These are phyloP conservation scores for Premnoplex brunnescens DNA, from an alignment of 2,797 vertebrate genomes.

Conservation along the genomic window DNA sequence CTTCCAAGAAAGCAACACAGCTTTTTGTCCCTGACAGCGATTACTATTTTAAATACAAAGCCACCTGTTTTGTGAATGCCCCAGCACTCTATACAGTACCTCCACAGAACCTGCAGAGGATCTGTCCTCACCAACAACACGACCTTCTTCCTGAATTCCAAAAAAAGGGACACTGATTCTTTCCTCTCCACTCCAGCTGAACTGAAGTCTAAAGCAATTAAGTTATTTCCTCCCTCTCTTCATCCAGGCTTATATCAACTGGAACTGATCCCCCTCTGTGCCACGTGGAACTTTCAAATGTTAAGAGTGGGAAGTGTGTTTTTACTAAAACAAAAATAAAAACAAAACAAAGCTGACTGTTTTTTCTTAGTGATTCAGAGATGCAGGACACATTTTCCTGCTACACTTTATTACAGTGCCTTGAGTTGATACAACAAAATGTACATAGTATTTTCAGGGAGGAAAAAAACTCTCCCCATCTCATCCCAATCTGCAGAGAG, in stretches of 20 bases:
- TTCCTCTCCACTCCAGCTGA: constrained; percentile 60
- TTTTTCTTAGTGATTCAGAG: constrained; percentile 33
- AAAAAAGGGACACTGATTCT: constrained; percentile 9
- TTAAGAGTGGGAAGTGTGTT: constrained; percentile 32
- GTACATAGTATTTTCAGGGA: not conserved
- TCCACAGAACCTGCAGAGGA: constrained; percentile 18
- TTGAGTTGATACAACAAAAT: not conserved
- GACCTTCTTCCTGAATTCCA: constrained; percentile 37
- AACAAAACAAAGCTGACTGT: constrained; percentile 26
- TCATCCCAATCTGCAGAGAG: not conserved
- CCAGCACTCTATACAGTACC: not conserved
- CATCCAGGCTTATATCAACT: constrained; percentile 65
- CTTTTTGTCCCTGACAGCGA: not conserved
- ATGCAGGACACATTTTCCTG: not conserved
- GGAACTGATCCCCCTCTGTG: constrained; percentile 68
- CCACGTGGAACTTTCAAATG: constrained; percentile 58
- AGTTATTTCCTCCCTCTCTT: constrained; percentile 67
- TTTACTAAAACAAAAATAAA: constrained; percentile 36
- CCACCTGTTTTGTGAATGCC: not conserved
- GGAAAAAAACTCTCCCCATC: not conserved
- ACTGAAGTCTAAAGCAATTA: constrained; percentile 64
- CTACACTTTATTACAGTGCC: not conserved
- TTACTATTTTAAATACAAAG: not conserved
- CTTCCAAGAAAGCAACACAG: not conserved
- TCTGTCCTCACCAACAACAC: constrained; percentile 9